Conservation (phyloP, 2,113 vertebrate genomes). For the Xenopus borealis region DNA sequence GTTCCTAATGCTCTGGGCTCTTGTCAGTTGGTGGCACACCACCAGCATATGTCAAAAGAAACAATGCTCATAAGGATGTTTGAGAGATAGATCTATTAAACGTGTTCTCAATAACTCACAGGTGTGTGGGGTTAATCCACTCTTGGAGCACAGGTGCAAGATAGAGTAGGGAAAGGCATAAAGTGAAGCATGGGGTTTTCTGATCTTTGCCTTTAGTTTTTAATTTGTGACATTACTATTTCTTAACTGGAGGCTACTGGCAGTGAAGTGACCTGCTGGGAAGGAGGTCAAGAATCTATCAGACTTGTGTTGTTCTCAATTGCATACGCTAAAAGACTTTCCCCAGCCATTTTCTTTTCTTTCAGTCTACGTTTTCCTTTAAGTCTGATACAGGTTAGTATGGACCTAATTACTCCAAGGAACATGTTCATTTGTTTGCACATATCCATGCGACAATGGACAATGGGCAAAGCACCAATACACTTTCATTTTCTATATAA, state of each 20-base stretch:
- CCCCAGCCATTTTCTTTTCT: conserved; percentile 18
- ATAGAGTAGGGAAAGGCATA: too few species aligned
- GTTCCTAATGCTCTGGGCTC: neutral
- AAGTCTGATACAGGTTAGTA: too few species aligned
- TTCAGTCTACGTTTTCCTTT: too few species aligned
- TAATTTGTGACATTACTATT: conserved; percentile 50
- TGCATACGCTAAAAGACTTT: neutral
- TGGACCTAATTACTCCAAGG: too few species aligned
- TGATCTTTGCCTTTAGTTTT: conserved; percentile 47
- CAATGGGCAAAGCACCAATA: too few species aligned
- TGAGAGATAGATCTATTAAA: neutral
- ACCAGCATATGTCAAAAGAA: accelerated
- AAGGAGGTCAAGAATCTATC: conserved; percentile 53
- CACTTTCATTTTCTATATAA: too few species aligned
- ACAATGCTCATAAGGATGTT: neutral
- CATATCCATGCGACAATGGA: too few species aligned
- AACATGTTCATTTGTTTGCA: too few species aligned
- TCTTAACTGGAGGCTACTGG: conserved; percentile 30
- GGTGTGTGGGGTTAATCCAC: conserved; percentile 20
- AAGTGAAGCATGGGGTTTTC: conserved; percentile 21
- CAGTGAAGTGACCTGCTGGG: conserved; percentile 46
- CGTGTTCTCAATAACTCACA: neutral
- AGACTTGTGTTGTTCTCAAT: conserved; percentile 50
- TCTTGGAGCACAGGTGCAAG: conserved; percentile 9
- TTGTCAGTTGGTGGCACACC: neutral